phyloP scores from a whole-genome alignment of 2,888 invertebrate genomes.

The Euplexia lucipara region DNA sequence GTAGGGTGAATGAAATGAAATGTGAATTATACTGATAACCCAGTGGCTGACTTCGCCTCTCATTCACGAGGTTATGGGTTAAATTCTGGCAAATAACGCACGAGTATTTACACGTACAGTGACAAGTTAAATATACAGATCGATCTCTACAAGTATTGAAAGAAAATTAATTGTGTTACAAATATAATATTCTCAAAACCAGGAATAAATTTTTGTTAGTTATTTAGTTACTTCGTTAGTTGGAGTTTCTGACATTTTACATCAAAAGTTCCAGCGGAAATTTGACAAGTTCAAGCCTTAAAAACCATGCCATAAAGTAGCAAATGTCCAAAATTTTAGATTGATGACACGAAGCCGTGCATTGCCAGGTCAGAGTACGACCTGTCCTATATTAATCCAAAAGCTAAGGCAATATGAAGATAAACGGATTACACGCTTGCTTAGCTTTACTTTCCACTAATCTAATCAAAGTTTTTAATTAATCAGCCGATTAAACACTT shows the following conservation, averaged over 20 bases:
- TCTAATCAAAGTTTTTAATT: constrained; percentile 51
- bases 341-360: not conserved
- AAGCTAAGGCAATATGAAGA: not conserved
- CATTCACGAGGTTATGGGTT: too few relatives aligned
- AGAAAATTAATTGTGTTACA: too few relatives aligned
- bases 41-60: too few relatives aligned
- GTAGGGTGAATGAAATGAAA: not conserved
- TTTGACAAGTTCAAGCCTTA: constrained; percentile 1
- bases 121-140: too few relatives aligned
- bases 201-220: too few relatives aligned
- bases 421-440: constrained; percentile 30
- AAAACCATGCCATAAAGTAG: not conserved
- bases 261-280: not conserved
- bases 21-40: not conserved
- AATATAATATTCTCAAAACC: too few relatives aligned
- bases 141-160: too few relatives aligned
- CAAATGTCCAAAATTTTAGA: too few relatives aligned
- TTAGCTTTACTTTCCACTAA: constrained; percentile 35
- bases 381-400: not conserved
- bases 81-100: too few relatives aligned
- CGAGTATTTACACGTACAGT: too few relatives aligned
- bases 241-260: not conserved
- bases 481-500: constrained; percentile 37
- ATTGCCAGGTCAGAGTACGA: not conserved
- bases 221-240: not conserved